Base-by-base conservation (phyloP, 2,113 vertebrate genomes). In the Cnemophilus loriae region DNA sequence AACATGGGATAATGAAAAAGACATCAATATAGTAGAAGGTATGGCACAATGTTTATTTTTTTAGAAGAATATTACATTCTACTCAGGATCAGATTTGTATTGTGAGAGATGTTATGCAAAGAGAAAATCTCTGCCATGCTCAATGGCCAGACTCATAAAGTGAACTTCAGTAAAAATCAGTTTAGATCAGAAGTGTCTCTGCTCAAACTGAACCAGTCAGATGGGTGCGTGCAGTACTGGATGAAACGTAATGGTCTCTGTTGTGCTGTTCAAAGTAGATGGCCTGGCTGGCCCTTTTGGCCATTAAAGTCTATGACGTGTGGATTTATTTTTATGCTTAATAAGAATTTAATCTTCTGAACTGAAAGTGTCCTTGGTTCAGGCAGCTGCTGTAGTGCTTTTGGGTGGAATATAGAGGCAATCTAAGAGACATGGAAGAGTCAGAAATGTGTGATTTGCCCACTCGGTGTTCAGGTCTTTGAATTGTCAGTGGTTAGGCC, bases 291-390 rank as follows among this genome's bases (percentile, higher is more conserved):
- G 44, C 23, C 50, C 39, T 78, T 80, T 47, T 46, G 73, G 23
- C 71, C 30, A 16, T 77, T 69, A 28, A 55, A 91, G 12, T 68
- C 63, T 33, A 3, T 73, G 55, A 33, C 11, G 8, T 11, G 17
- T 30, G 19, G 73, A 44, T 81, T 93, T 79, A 65, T 83, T 86
- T 80, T 92, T n/a, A n/a, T 19, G 13, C 59, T 88, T 75, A 56
- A 46, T 68, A 64, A 9, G 6, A 73, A 73, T 53, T 39, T 30
- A 73, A 49, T 87, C 63, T 46, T 79, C 19, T 50, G 80, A 84
- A n/a, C 27, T 77, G 41, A 1, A 32, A 53, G 46, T 63, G 59
- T 80, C 24, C 33, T 71, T 76, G 47, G 23, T 79, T 86, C 46
- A 84, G 37, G 28, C n/a, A 55, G 21, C 55, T 61, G 3, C 63